A percentile compares a stretch with the other conserved stretches of the same genome.
These are phyloP conservation scores for Orussus abietinus DNA, from an alignment of 1,140 invertebrate species.

Conservation along the genomic window DNA sequence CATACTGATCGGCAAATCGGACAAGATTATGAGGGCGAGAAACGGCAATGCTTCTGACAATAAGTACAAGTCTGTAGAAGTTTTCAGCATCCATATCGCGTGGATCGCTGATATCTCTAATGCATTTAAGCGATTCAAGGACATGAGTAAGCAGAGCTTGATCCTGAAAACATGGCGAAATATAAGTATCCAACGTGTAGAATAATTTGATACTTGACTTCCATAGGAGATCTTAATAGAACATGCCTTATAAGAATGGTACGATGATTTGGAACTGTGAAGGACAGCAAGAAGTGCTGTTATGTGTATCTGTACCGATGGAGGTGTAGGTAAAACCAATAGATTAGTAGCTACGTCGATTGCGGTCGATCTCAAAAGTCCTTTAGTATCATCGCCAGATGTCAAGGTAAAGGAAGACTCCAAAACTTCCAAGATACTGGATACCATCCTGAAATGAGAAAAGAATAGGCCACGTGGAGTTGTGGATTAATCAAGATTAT, in stretches of 20 bases:
- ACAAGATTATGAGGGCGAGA: constrained; percentile 78
- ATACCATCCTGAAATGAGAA: constrained; percentile 59
- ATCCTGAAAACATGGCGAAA: constrained; percentile 54
- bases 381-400: constrained; percentile 43
- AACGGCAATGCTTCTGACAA: constrained; percentile 81
- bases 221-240: constrained; percentile 13
- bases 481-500: too few species aligned
- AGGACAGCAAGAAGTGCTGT: constrained; percentile 79
- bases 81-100: constrained; percentile 84
- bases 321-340: constrained; percentile 78
- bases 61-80: constrained; percentile 81
- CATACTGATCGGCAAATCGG: constrained; percentile 67
- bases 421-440: constrained; percentile 70
- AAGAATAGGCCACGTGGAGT: constrained; percentile 3
- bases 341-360: constrained; percentile 73
- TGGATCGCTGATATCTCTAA: constrained; percentile 57
- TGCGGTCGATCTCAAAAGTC: constrained; percentile 56
- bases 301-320: constrained; percentile 71
- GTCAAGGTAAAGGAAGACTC: constrained; percentile 64
- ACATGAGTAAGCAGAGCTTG: constrained; percentile 79
- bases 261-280: constrained; percentile 66
- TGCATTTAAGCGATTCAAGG: constrained; percentile 62
- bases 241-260: constrained; percentile 81
- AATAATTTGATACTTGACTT: constrained; percentile 16
- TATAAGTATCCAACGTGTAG: constrained; percentile 11